Evolutionary conservation across 2,888 invertebrate species (phyloP), one percentile per base, ranked within the genome.

Genomic region (Lordiphosa andalusiaca): DNA sequence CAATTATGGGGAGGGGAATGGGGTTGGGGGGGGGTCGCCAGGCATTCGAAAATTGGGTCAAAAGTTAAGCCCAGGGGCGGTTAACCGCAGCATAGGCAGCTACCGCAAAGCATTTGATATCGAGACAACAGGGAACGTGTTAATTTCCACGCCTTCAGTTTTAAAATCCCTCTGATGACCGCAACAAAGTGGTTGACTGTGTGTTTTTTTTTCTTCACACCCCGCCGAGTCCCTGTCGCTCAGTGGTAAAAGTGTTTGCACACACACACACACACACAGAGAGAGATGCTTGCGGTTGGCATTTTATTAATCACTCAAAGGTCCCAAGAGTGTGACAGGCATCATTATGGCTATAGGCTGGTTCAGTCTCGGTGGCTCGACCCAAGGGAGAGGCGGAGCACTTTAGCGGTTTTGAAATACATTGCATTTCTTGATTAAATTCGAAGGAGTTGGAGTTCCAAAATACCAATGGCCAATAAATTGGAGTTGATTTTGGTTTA

Each of bases 21-120:
- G 38, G 16, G 6, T n/a, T n/a, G n/a, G n/a, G n/a, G n/a, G n/a
- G n/a, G n/a, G n/a, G n/a, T n/a, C n/a, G n/a, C 7, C 36, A 51
- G 23, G 13, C 36, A 4, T 4, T 33, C 46, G 40, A 41, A 10
- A 61, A 53, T 57, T 48, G 35, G 25, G 37, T 36, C 37, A 25
- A 50, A 52, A 51, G 49, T 53, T 50, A 73, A 50, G 40, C 60
- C 50, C 73, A 76, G 64, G 73, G 74, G 61, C 61, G 61, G 47
- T 52, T 44, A 50, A 75, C 77, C 77, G 56, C 85, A 83, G 38
- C 23, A 35, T 47, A 21, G 46, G 6, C 39, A 13, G 19, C 35
- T 40, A 75, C 76, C 76, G 53, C 76, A 83, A 49, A 71, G 62
- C 76, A 65, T 83, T 83, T 83, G 61, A 80, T 30, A 44, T 75